These are phyloP conservation scores for Pollicipes pollicipes DNA, from an alignment of 1,140 invertebrate species.

Conservation along the genomic window DNA sequence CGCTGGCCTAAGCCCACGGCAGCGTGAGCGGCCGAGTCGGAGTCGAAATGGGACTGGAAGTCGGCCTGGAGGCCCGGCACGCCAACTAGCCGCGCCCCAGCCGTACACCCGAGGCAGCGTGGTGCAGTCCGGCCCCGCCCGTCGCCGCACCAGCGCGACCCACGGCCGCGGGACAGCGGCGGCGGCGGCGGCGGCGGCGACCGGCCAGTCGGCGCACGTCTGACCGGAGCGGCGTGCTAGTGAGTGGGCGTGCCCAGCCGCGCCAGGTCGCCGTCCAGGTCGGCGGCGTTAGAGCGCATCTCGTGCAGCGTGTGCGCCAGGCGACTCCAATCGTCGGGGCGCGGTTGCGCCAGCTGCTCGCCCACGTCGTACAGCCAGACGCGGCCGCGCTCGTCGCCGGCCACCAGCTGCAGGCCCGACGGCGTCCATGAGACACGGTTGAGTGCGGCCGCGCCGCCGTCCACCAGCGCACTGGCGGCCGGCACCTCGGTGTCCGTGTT, in stretches of 20 bases:
- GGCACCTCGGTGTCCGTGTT: conserved; percentile 92
- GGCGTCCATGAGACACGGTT: conserved; percentile 89
- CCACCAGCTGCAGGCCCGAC: conserved; percentile 71
- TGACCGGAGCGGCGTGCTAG: too few relatives aligned
- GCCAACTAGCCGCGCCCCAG: too few relatives aligned
- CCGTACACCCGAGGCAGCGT: too few relatives aligned
- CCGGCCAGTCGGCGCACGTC: too few relatives aligned
- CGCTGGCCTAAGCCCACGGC: too few relatives aligned
- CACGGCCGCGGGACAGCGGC: too few relatives aligned
- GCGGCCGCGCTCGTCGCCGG: conserved; percentile 82
- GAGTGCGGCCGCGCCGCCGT: conserved; percentile 55
- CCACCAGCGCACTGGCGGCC: conserved; percentile 60
- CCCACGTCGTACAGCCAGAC: conserved; percentile 92
- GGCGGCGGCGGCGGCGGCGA: too few relatives aligned
- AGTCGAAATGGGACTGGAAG: too few relatives aligned
- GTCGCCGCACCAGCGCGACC: too few relatives aligned
- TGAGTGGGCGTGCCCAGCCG: neutral
- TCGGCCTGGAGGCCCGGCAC: too few relatives aligned
- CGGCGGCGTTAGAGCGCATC: conserved; percentile 45
- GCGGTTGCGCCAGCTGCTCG: conserved; percentile 76
- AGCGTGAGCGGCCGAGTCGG: too few relatives aligned
- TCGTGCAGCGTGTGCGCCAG: conserved; percentile 84
- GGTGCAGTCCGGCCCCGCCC: too few relatives aligned
- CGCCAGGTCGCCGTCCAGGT: conserved; percentile 1
- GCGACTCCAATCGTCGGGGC: conserved; percentile 87